Percentiles rank a stretch among this genome's conserved stretches.
Evolutionary conservation across 2,797 vertebrate genomes (phyloP).

Genomic region (Siniperca obscura): DNA sequence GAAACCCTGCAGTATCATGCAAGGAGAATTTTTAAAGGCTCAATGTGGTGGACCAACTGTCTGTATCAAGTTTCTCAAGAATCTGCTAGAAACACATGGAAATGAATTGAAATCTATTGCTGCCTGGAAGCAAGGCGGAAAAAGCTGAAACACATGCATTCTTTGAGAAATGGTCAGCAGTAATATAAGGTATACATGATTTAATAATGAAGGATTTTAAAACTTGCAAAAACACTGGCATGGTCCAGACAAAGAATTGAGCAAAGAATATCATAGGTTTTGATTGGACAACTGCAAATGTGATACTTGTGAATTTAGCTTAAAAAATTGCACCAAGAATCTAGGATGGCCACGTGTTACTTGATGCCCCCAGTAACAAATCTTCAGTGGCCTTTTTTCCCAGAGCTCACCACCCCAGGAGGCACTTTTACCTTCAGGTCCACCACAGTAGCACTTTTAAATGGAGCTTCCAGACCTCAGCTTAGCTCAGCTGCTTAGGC

Average conservation of each 20-base stretch:
- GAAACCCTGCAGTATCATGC: not conserved
- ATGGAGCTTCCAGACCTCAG: constrained; percentile 79
- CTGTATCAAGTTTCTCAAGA: not conserved
- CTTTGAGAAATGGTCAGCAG: not conserved
- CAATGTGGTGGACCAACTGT: not conserved
- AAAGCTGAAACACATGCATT: not conserved
- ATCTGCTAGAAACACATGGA: not conserved
- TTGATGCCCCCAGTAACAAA: constrained; percentile 75
- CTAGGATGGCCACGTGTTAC: constrained; percentile 53
- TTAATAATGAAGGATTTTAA: not conserved
- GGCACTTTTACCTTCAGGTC: constrained; percentile 59
- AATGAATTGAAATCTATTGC: not conserved
- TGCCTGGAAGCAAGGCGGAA: not conserved
- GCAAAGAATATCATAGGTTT: not conserved
- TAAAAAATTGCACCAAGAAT: not conserved
- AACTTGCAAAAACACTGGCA: not conserved
- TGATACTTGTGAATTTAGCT: not conserved
- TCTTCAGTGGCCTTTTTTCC: constrained; percentile 63
- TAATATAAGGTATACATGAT: not conserved
- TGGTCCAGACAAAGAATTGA: not conserved
- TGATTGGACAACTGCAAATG: not conserved
- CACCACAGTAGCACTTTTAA: constrained; percentile 67
- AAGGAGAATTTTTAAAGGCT: not conserved
- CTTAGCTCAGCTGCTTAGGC: constrained; percentile 81
- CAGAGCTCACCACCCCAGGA: constrained; percentile 64